Percentiles rank a stretch among this genome's conserved stretches.
These are phyloP conservation scores for Amniataba percoides DNA, from an alignment of 2,797 vertebrate genomes.

Conservation along the genomic window DNA sequence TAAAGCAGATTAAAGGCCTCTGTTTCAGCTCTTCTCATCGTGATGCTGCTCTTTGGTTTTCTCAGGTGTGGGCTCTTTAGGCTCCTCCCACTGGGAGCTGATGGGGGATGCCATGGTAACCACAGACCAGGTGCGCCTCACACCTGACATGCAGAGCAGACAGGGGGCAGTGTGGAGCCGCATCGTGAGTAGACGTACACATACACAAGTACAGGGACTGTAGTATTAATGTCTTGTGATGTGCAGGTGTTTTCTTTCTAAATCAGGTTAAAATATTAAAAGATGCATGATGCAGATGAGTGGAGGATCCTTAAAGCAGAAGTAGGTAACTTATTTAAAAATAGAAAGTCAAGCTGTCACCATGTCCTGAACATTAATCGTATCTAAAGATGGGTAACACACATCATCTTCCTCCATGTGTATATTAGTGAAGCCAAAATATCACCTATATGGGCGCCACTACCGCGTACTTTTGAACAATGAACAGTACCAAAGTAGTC, in stretches of 20 bases:
- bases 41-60: constrained; percentile 36
- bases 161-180: constrained; percentile 97
- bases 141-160: constrained; percentile 94
- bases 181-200: constrained; percentile 85
- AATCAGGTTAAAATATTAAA: background rate
- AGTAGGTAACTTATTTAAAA: too few species aligned
- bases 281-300: background rate
- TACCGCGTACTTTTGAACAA: too few species aligned
- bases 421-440: too few species aligned
- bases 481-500: too few species aligned
- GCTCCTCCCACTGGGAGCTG: constrained; percentile 94
- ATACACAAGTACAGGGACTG: background rate
- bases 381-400: too few species aligned
- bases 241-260: background rate
- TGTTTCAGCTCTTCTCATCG: constrained; percentile 35
- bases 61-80: constrained; percentile 90
- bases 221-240: background rate
- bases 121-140: constrained; percentile 94
- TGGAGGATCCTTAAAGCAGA: too few species aligned
- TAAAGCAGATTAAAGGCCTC: background rate
- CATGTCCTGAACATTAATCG: too few species aligned
- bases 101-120: constrained; percentile 95
- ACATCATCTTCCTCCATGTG: too few species aligned
- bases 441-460: too few species aligned
- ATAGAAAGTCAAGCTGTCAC: too few species aligned